Conservation (phyloP, 2,888 invertebrate species). For the Byasa hedistus region DNA sequence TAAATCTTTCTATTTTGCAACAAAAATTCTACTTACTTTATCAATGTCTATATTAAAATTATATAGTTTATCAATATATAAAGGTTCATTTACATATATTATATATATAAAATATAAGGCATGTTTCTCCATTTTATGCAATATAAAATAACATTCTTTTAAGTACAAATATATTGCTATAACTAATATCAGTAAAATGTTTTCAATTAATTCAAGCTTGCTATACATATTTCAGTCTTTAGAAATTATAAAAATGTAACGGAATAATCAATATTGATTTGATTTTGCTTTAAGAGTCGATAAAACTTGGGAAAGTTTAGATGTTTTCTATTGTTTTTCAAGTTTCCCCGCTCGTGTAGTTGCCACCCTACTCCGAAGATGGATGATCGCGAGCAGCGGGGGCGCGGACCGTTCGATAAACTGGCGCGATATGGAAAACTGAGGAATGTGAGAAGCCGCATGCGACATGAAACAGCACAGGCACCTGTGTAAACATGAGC, state of each 20-base stretch:
- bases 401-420: conserved; percentile 64
- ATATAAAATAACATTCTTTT: too few relatives aligned
- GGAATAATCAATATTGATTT: not conserved
- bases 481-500: conserved; percentile 29
- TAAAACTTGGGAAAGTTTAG: not conserved
- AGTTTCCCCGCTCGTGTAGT: conserved; percentile 46
- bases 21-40: too few relatives aligned
- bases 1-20: too few relatives aligned
- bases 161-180: too few relatives aligned
- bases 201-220: not conserved
- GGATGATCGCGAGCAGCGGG: conserved; percentile 67
- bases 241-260: not conserved
- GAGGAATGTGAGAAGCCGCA: conserved; percentile 51
- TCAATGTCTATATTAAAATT: too few relatives aligned
- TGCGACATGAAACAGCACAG: conserved; percentile 35
- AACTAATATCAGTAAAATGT: too few relatives aligned
- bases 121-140: too few relatives aligned
- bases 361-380: conserved; percentile 57
- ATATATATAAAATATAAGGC: too few relatives aligned
- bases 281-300: not conserved
- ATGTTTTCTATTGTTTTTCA: not conserved
- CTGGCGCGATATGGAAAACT: conserved; percentile 68
- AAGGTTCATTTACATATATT: too few relatives aligned
- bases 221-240: not conserved
- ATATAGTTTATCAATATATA: too few relatives aligned